phyloP scores from a whole-genome alignment of 2,888 invertebrate genomes.

The Arenicola marina region DNA sequence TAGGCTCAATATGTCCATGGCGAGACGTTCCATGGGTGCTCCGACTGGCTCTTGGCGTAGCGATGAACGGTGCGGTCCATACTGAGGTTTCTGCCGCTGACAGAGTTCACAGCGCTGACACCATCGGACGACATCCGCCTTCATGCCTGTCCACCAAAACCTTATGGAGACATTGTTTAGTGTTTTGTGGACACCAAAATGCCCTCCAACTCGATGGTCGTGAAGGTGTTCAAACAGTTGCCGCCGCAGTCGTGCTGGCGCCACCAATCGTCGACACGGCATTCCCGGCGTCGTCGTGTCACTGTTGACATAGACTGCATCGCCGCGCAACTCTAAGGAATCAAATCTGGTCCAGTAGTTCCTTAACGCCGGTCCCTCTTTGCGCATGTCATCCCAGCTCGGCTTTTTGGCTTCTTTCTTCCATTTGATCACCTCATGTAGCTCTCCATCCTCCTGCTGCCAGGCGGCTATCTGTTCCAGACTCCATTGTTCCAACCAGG shows the following conservation, averaged over 20 bases:
- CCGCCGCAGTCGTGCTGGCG: too few species aligned
- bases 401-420: not conserved
- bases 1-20: too few species aligned
- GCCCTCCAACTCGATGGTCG: not conserved
- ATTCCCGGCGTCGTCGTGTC: too few species aligned
- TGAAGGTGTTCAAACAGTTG: too few species aligned
- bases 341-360: too few species aligned
- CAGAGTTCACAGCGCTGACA: not conserved
- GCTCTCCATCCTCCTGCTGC: not conserved
- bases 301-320: too few species aligned
- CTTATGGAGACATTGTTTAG: not conserved
- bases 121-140: conserved; percentile 1
- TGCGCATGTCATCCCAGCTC: not conserved
- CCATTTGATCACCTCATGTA: not conserved
- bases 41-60: conserved; percentile 4
- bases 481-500: not conserved
- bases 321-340: too few species aligned
- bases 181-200: not conserved
- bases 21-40: too few species aligned
- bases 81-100: not conserved
- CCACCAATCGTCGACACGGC: too few species aligned
- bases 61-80: not conserved
- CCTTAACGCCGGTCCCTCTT: too few species aligned
- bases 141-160: not conserved
- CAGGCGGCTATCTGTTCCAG: not conserved